A percentile compares a stretch with the other conserved stretches of the same genome.
These are phyloP conservation scores for Solen grandis DNA, from an alignment of 1,140 invertebrate species.

Conservation along the genomic window DNA sequence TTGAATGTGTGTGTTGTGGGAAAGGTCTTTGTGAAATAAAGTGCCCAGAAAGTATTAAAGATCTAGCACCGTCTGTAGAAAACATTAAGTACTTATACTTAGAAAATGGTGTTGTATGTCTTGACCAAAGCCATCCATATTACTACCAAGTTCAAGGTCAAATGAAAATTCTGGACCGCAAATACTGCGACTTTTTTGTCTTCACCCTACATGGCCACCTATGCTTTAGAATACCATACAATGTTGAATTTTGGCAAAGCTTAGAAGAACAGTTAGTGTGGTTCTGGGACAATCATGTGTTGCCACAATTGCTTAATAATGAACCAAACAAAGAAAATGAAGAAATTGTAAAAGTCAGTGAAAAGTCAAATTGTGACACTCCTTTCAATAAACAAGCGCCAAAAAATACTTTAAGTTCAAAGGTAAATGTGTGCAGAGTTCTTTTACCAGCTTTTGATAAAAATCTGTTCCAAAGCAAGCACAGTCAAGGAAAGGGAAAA, in stretches of 20 bases:
- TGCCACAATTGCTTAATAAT: background rate
- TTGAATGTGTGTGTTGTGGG: constrained; percentile 25
- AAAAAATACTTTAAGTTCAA: background rate
- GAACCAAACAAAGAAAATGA: background rate
- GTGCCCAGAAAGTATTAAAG: constrained; percentile 41
- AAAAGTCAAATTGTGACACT: background rate
- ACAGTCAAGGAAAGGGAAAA: background rate
- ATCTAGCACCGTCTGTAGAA: background rate
- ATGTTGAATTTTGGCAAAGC: constrained; percentile 4
- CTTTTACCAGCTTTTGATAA: background rate
- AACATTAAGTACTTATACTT: constrained; percentile 14
- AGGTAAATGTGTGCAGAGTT: background rate
- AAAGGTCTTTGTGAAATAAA: constrained; percentile 43
- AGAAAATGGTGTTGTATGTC: background rate
- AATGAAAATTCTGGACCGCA: constrained; percentile 1
- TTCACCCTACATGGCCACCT: constrained; percentile 37
- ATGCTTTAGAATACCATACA: background rate
- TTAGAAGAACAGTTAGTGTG: constrained; percentile 3
- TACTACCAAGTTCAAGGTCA: constrained; percentile 40
- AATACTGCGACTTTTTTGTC: constrained; percentile 46
- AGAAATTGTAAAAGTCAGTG: background rate
- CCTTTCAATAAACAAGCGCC: background rate
- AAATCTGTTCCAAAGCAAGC: background rate
- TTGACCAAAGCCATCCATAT: constrained; percentile 20
- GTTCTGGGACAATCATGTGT: constrained; percentile 32